A percentile compares a stretch with the other conserved stretches of the same genome.
Evolutionary conservation across 2,888 invertebrate genomes (phyloP).

Genomic region (Peribatodes rhomboidaria): DNA sequence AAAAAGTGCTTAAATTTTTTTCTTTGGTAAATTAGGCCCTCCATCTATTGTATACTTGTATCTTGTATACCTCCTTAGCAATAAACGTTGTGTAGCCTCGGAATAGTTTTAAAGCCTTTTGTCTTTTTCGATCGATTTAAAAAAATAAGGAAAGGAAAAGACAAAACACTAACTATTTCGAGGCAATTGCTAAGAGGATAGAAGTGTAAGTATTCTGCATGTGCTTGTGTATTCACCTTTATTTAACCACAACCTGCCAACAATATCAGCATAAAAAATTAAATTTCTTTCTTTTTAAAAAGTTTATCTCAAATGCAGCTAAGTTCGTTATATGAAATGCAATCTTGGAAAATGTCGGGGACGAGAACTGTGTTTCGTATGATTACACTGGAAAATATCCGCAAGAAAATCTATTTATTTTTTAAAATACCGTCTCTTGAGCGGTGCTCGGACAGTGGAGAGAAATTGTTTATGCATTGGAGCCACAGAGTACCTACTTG

Average conservation of each 20-base stretch:
- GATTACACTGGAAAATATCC: constrained; percentile 8
- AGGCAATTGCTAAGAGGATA: no score
- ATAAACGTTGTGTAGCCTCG: no score
- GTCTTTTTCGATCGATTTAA: no score
- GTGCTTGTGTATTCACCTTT: no score
- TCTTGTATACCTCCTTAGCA: no score
- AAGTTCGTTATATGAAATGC: constrained; percentile 7
- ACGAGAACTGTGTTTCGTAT: neutral
- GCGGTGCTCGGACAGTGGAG: neutral
- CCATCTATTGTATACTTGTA: no score
- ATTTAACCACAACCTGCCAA: neutral
- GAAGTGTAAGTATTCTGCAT: no score
- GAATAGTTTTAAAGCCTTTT: no score
- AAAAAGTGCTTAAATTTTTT: no score
- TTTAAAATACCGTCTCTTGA: constrained; percentile 14
- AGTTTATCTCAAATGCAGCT: neutral
- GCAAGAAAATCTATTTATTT: constrained; percentile 39
- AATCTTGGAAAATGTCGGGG: constrained; percentile 22
- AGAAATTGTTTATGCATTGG: constrained; percentile 6
- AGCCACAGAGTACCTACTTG: neutral
- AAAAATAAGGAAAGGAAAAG: no score
- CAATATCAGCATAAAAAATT: neutral
- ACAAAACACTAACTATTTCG: no score
- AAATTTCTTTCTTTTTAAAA: neutral
- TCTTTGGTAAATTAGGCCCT: no score